These are phyloP conservation scores for Acanthopleura granulata DNA, from an alignment of 2,888 invertebrate genomes.

Conservation along the genomic window DNA sequence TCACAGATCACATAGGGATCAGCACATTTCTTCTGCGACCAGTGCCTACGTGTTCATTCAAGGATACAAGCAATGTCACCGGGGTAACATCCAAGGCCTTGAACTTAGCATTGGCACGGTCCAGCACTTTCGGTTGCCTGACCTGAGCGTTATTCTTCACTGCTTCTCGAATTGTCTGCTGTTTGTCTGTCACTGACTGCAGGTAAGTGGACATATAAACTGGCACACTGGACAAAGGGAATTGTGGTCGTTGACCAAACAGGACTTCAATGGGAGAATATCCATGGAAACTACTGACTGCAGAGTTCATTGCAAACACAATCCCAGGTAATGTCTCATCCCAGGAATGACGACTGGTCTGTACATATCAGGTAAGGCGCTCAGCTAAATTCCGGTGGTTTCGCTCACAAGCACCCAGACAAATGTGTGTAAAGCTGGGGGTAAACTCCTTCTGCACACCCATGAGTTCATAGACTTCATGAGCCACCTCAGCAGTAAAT, in stretches of 20 bases:
- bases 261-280: slow-evolving; percentile 28
- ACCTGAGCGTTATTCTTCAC: not conserved
- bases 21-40: not conserved
- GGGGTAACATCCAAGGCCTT: not conserved
- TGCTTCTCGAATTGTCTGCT: slow-evolving; percentile 9
- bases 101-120: slow-evolving; percentile 18
- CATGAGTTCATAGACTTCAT: slow-evolving; percentile 28
- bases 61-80: no score
- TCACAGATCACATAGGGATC: not conserved
- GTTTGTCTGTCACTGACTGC: slow-evolving; percentile 14
- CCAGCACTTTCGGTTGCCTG: slow-evolving; percentile 9
- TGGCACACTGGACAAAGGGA: slow-evolving; percentile 18
- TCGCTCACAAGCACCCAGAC: slow-evolving; percentile 32
- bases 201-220: slow-evolving; percentile 12
- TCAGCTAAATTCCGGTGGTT: slow-evolving; percentile 30
- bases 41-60: no score
- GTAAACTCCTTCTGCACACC: slow-evolving; percentile 32
- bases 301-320: slow-evolving; percentile 28
- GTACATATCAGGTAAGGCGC: slow-evolving; percentile 28
- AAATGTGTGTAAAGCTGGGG: slow-evolving; percentile 33
- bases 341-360: slow-evolving; percentile 22
- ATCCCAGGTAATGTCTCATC: slow-evolving; percentile 27
- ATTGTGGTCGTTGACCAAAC: slow-evolving; percentile 23
- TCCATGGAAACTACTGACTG: slow-evolving; percentile 20
- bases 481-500: slow-evolving; percentile 31